Percentiles rank a stretch among this genome's conserved stretches.
Evolutionary conservation across 23 tunicate species (phyloP).

Genomic region (Pegea sp.): DNA sequence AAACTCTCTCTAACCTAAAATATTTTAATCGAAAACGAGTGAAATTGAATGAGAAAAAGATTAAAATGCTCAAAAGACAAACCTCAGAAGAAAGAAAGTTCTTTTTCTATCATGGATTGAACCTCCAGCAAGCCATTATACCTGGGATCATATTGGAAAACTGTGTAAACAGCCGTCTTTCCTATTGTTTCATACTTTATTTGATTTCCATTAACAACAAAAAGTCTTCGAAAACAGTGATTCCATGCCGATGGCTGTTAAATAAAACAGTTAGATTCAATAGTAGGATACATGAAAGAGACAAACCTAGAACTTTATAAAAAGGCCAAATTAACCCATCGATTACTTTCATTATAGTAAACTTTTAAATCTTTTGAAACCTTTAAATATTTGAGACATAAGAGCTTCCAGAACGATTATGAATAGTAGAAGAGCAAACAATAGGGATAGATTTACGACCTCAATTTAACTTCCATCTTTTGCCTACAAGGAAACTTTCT

Average conservation of each 20-base stretch:
- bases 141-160: slow-evolving; percentile 87
- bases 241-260: slow-evolving; percentile 89
- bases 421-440: background rate
- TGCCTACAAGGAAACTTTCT: too few species aligned
- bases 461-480: too few species aligned
- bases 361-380: slow-evolving; percentile 86
- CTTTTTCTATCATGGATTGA: slow-evolving; percentile 62
- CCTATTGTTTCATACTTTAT: slow-evolving; percentile 98
- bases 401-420: background rate
- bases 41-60: background rate
- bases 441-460: background rate
- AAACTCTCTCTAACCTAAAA: slow-evolving; percentile 29
- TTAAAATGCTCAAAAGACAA: background rate
- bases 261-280: background rate
- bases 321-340: slow-evolving; percentile 77
- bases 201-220: slow-evolving; percentile 93
- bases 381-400: slow-evolving; percentile 15
- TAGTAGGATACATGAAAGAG: background rate
- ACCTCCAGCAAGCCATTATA: slow-evolving; percentile 80
- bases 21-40: background rate
- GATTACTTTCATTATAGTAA: slow-evolving; percentile 42
- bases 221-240: slow-evolving; percentile 92
- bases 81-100: slow-evolving; percentile 93
- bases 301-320: slow-evolving; percentile 80
- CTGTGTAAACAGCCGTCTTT: slow-evolving; percentile 96